Evolutionary conservation across 2,113 vertebrate species (phyloP).

Genomic region (Oreochromis tanganicae): DNA sequence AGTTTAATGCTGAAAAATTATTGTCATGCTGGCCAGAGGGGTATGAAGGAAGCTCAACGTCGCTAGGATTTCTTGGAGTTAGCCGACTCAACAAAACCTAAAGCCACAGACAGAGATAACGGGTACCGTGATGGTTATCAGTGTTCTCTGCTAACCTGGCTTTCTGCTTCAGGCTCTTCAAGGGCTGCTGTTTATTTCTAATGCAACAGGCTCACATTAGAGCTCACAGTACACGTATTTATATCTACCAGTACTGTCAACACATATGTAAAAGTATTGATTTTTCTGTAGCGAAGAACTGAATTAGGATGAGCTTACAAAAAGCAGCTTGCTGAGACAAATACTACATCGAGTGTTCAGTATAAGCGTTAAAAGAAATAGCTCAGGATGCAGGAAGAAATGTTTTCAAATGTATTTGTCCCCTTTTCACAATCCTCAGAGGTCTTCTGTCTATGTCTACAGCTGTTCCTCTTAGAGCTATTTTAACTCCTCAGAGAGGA

Average conservation of each 20-base stretch:
- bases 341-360: background rate
- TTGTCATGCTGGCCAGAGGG: background rate
- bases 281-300: background rate
- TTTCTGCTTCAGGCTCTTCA: background rate
- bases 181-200: background rate
- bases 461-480: background rate
- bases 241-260: background rate
- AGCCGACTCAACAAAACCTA: fast-evolving
- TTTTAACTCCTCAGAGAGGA: background rate
- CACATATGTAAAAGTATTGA: background rate
- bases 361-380: background rate
- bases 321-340: background rate
- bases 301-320: background rate
- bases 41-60: background rate
- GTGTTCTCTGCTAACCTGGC: background rate
- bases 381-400: background rate
- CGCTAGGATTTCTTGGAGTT: background rate
- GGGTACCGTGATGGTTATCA: fast-evolving
- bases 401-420: background rate
- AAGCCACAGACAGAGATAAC: fast-evolving
- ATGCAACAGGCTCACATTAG: background rate
- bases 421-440: background rate
- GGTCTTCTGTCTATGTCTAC: background rate
- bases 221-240: background rate
- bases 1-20: background rate